Evolutionary conservation across 2,113 vertebrate species (phyloP).

Genomic region (Cryptomyrus ogoouensis): DNA sequence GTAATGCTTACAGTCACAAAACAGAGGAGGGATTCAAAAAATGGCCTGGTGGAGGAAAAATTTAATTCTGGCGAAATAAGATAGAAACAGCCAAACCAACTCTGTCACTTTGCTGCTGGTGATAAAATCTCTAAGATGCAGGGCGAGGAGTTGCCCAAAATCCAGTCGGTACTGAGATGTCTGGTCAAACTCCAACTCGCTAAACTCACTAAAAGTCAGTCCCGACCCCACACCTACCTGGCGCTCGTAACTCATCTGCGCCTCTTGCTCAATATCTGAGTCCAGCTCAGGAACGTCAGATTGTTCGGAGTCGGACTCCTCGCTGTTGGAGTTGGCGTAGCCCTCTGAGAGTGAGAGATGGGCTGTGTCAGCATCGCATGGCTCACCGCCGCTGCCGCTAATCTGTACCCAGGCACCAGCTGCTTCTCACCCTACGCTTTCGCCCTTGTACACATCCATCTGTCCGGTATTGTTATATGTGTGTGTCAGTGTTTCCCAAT

Average conservation of each 20-base stretch:
- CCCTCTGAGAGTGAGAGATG: constrained; percentile 61
- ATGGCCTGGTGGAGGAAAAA: not conserved
- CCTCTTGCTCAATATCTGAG: constrained; percentile 95
- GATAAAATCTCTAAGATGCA: not conserved
- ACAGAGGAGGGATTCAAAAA: not conserved
- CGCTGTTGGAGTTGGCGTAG: constrained; percentile 84
- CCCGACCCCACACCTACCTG: constrained; percentile 60
- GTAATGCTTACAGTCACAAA: not conserved
- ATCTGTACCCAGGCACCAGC: not conserved
- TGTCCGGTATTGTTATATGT: not conserved
- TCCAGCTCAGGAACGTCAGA: constrained; percentile 91
- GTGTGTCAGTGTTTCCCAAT: not conserved
- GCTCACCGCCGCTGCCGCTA: not conserved
- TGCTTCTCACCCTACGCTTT: not conserved
- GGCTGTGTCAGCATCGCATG: not conserved
- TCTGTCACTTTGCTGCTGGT: not conserved
- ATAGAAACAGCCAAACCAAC: not conserved
- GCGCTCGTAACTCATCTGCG: constrained; percentile 90
- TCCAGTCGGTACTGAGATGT: not conserved
- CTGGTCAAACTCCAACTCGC: not conserved
- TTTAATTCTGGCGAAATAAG: not conserved
- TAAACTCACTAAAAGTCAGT: not conserved
- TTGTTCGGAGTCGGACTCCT: constrained; percentile 89
- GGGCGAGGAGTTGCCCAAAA: not conserved
- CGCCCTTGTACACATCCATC: not conserved